Conservation (phyloP, 2,797 vertebrate species). For the Falco rusticolus region DNA sequence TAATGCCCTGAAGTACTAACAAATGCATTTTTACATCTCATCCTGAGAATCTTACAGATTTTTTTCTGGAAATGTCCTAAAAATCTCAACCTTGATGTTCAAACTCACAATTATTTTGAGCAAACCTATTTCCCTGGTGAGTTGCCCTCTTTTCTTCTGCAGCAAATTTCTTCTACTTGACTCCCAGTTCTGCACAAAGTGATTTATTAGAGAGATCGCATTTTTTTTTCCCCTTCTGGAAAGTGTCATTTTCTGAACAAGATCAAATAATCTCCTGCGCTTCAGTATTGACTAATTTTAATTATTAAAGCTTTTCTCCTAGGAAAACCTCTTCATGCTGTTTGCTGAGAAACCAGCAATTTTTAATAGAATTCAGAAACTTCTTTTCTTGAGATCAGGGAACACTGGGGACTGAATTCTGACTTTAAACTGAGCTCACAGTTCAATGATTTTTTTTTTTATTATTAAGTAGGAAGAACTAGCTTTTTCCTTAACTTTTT, state of each 20-base stretch:
- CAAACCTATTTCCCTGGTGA: slow-evolving; percentile 62
- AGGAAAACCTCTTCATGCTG: slow-evolving; percentile 63
- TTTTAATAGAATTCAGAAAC: slow-evolving; percentile 71
- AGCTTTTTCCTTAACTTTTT: neutral
- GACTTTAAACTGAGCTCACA: slow-evolving; percentile 7
- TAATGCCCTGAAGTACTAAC: slow-evolving; percentile 11
- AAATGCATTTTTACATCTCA: slow-evolving; percentile 22
- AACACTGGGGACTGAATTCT: slow-evolving; percentile 48
- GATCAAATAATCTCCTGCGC: slow-evolving; percentile 71
- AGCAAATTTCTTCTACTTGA: slow-evolving; percentile 65
- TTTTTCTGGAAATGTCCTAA: slow-evolving; percentile 30
- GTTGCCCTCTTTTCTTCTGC: slow-evolving; percentile 60
- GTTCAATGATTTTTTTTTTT: neutral
- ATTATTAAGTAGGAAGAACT: neutral
- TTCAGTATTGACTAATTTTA: slow-evolving; percentile 75
- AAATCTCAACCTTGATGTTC: slow-evolving; percentile 51
- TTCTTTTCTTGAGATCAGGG: slow-evolving; percentile 58
- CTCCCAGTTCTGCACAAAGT: slow-evolving; percentile 66
- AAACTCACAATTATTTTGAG: slow-evolving; percentile 44
- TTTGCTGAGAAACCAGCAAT: slow-evolving; percentile 67
- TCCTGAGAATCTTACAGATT: neutral
- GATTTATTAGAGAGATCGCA: slow-evolving; percentile 70
- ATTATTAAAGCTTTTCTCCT: slow-evolving; percentile 78
- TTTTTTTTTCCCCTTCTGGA: slow-evolving; percentile 55
- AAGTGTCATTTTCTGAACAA: slow-evolving; percentile 71